Conservation (phyloP, 2,797 vertebrate genomes). For the Arnoldichthys spilopterus region DNA sequence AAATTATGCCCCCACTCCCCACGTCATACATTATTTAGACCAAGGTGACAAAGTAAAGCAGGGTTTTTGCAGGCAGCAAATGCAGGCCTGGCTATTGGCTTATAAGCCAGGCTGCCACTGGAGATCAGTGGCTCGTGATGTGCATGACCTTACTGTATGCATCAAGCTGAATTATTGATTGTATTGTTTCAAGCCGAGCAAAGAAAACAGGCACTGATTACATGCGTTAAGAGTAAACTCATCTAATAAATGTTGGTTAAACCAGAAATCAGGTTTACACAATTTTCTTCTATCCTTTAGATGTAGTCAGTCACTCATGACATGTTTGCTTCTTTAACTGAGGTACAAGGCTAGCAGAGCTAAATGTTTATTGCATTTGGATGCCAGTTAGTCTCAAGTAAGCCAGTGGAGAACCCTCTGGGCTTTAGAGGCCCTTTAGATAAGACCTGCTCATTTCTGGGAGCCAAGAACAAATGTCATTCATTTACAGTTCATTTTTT, state of each 20-base stretch:
- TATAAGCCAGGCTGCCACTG: slow-evolving; percentile 3
- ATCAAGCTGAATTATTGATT: slow-evolving; percentile 43
- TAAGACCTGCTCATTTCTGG: no score
- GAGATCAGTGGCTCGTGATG: background rate
- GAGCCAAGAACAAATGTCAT: no score
- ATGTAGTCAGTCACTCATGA: no score
- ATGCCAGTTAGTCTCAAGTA: no score
- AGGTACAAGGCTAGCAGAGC: no score
- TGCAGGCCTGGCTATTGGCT: slow-evolving; percentile 27
- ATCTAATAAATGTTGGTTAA: background rate
- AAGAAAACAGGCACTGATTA: background rate
- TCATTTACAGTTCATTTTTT: no score
- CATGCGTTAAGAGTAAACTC: background rate
- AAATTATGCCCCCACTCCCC: slow-evolving; percentile 42
- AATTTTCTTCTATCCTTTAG: no score
- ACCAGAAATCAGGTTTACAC: no score
- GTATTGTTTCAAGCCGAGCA: slow-evolving; percentile 1
- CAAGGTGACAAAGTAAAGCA: slow-evolving; percentile 38
- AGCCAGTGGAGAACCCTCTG: no score
- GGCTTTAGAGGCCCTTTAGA: no score
- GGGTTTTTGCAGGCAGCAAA: slow-evolving; percentile 21
- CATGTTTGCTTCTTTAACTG: no score
- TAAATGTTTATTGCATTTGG: no score
- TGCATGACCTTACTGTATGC: slow-evolving; percentile 28
- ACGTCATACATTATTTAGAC: slow-evolving; percentile 50